These are phyloP conservation scores for Rhynchopsitta pachyrhyncha DNA, from an alignment of 2,113 vertebrate genomes.

Conservation along the genomic window DNA sequence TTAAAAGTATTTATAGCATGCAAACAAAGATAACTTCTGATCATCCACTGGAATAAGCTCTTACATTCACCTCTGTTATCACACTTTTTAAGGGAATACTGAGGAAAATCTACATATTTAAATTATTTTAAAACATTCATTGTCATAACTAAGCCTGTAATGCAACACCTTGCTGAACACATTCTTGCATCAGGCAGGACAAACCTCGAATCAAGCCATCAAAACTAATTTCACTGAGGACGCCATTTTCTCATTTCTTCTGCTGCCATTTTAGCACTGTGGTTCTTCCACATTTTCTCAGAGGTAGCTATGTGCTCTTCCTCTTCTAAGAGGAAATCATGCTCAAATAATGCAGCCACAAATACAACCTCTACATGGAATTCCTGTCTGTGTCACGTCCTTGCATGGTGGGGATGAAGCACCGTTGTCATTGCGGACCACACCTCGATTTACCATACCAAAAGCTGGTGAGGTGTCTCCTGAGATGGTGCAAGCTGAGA, in stretches of 20 bases:
- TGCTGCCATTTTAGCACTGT: slow-evolving; percentile 73
- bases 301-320: background rate
- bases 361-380: background rate
- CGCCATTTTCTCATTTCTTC: slow-evolving; percentile 73
- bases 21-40: background rate
- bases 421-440: background rate
- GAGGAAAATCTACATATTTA: background rate
- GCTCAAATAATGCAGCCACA: background rate
- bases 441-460: background rate
- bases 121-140: background rate
- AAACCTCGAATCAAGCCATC: background rate
- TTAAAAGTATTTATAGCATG: background rate
- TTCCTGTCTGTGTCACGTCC: background rate
- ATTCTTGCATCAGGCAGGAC: background rate
- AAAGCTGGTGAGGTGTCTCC: background rate
- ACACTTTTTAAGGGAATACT: background rate
- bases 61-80: background rate
- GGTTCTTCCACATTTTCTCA: background rate
- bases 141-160: background rate
- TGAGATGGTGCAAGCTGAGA: background rate
- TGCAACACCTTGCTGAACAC: background rate
- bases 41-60: background rate
- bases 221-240: slow-evolving; percentile 39
- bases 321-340: background rate
- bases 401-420: background rate